A percentile compares a stretch with the other conserved stretches of the same genome.
Evolutionary conservation across 2,113 vertebrate genomes (phyloP).

Genomic region (Ammodytes dubius): DNA sequence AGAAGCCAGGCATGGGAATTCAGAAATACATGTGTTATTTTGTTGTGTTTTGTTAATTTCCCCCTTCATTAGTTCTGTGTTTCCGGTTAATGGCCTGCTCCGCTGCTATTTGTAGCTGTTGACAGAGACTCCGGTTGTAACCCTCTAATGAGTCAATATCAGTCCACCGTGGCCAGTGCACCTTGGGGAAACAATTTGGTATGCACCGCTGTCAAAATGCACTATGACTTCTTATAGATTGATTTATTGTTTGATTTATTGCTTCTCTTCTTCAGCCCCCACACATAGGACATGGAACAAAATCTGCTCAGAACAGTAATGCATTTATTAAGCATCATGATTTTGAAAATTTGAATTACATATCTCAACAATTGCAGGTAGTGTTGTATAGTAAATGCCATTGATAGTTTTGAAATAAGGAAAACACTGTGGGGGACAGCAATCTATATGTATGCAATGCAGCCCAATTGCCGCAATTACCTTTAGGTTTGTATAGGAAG

Average conservation of each 20-base stretch:
- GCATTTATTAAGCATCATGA: background rate
- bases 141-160: constrained; percentile 72
- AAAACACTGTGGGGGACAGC: background rate
- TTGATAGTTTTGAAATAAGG: background rate
- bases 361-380: background rate
- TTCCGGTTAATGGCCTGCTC: constrained; percentile 70
- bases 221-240: constrained; percentile 19
- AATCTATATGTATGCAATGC: background rate
- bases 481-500: background rate
- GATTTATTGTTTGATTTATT: constrained; percentile 46
- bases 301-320: background rate
- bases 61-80: constrained; percentile 80
- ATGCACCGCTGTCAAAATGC: constrained; percentile 32
- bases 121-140: constrained; percentile 56
- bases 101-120: constrained; percentile 60
- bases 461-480: background rate
- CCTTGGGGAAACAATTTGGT: constrained; percentile 32
- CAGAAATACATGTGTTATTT: constrained; percentile 61
- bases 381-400: too few relatives aligned
- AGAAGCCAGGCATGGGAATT: constrained; percentile 38
- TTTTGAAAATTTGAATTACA: background rate
- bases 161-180: constrained; percentile 44
- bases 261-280: background rate
- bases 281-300: background rate
- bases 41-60: constrained; percentile 79